These are phyloP conservation scores for Zoanthus sansibaricus DNA, from an alignment of 92 coral and sea anemone species.

Conservation along the genomic window DNA sequence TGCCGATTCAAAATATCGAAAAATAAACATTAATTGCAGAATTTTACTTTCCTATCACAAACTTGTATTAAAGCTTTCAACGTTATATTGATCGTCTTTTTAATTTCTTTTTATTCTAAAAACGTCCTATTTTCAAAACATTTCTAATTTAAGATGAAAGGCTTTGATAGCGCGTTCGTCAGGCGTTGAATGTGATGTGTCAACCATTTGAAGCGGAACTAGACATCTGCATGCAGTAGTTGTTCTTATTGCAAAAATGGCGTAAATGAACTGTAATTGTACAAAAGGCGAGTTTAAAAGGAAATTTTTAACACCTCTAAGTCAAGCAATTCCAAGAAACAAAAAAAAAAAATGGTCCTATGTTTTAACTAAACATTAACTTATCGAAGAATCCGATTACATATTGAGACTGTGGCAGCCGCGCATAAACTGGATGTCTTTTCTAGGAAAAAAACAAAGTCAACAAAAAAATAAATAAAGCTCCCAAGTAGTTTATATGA, in stretches of 20 bases:
- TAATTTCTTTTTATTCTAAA: not conserved
- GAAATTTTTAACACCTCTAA: no score
- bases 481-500: not conserved
- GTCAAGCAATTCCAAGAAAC: no score
- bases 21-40: not conserved
- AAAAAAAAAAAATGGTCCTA: no score
- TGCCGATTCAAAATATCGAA: not conserved
- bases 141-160: not conserved
- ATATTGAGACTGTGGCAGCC: not conserved
- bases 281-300: no score
- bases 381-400: not conserved
- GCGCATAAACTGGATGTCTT: not conserved
- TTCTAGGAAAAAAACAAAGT: not conserved
- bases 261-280: not conserved
- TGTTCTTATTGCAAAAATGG: not conserved
- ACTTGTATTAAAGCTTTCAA: not conserved
- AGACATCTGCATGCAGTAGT: not conserved
- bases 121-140: not conserved
- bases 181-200: not conserved
- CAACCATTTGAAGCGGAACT: not conserved
- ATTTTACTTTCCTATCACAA: not conserved
- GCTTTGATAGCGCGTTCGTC: not conserved
- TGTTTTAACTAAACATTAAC: no score
- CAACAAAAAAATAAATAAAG: not conserved
- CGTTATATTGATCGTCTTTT: not conserved